Evolutionary conservation across 2,797 vertebrate species (phyloP), one percentile per base, ranked within the genome.

Genomic region (Trichosurus vulpecula): DNA sequence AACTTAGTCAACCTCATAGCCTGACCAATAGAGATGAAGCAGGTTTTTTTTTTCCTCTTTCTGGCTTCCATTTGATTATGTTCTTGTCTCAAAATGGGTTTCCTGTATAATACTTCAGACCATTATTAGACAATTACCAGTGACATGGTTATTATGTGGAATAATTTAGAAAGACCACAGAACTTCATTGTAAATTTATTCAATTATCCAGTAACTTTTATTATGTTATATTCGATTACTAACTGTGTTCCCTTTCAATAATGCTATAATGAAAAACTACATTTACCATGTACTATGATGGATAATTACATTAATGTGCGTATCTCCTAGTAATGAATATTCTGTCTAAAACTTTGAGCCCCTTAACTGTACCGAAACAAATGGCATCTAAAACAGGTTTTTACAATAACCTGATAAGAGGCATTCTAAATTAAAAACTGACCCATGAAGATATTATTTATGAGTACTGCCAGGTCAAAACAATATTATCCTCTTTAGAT

Each of bases 91-190:
- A 91, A 91, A 53, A 52, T 47, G n/a, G 6, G n/a, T 90, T 95
- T 95, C 94, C n/a, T 95, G 89, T 66, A n/a, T 3, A 58, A 16
- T 54, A 52, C 93, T 91, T 91, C 53, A 91, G 87, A 52, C 92
- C 31, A 92, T 52, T 90, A 58, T 52, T 95, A 91, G 93, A 92
- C 52, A 95, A 93, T 54, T 92, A 55, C 1, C 74, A 66, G 92
- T 29, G 16, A 47, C 87, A 55, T 61, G 22, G 52, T 96, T 93
- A 51, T 74, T 14, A 94, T 90, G 31, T 41, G 95, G 96, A 96
- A 58, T 90, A 52, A 95, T 95, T 95, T 94, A 74, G 91, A 97
- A 97, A 96, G 81, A 93, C 92, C 94, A 93, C 92, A 58, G 41
- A 91, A 94, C 12, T 94, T 92, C 91, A 94, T 53, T 94, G 91